A percentile compares a stretch with the other conserved stretches of the same genome.
phyloP scores from a whole-genome alignment of 2,797 vertebrate genomes.

The Phrynocephalus vlangalii region DNA sequence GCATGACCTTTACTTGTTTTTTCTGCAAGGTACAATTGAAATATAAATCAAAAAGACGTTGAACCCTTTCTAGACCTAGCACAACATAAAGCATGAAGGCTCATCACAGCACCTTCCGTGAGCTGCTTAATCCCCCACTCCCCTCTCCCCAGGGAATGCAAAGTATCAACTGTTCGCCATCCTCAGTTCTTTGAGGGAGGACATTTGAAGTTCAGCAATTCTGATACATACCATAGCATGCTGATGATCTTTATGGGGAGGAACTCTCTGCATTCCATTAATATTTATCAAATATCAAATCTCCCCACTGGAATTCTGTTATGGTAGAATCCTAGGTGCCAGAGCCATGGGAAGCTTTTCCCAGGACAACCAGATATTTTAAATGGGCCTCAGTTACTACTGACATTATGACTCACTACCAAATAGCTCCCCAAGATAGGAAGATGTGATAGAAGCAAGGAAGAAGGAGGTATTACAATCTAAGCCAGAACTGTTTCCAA shows the following conservation, averaged over 20 bases:
- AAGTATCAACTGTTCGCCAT: not conserved
- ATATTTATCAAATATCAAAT: not conserved
- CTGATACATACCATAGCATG: too few species aligned
- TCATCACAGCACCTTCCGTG: too few species aligned
- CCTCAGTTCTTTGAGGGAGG: not conserved
- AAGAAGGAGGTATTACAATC: not conserved
- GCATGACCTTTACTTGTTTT: constrained; percentile 53
- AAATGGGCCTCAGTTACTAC: not conserved
- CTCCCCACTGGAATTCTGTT: not conserved
- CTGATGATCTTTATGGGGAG: too few species aligned
- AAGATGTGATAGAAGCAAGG: not conserved
- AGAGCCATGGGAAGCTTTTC: not conserved
- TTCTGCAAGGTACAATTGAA: constrained; percentile 58
- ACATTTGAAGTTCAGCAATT: not conserved
- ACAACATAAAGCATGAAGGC: not conserved
- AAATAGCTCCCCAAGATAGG: not conserved
- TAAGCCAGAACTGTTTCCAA: too few species aligned
- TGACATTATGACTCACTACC: not conserved
- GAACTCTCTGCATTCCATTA: too few species aligned
- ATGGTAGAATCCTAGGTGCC: not conserved
- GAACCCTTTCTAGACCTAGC: not conserved
- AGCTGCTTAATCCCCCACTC: not conserved
- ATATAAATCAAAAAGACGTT: too few species aligned
- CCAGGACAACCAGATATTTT: not conserved
- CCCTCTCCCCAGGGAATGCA: not conserved